phyloP scores from a whole-genome alignment of 2,797 vertebrate genomes.

The Prionace glauca region DNA sequence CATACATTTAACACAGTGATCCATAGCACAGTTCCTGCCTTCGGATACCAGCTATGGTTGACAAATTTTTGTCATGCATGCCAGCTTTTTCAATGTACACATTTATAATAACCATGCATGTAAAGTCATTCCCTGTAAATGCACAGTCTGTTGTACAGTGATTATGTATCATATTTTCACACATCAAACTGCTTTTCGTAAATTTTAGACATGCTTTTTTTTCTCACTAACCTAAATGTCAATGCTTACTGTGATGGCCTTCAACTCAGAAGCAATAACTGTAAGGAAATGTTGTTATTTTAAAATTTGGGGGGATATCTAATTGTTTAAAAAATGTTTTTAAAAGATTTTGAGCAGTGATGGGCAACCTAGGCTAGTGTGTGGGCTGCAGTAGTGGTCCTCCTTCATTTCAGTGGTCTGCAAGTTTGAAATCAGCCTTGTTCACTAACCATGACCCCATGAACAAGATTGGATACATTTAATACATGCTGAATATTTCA shows the following conservation, averaged over 20 bases:
- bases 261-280: no score
- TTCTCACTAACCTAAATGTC: not conserved
- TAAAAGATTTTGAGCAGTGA: no score
- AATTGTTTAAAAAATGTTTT: no score
- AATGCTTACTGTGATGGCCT: not conserved
- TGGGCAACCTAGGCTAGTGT: no score
- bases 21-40: not conserved
- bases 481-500: no score
- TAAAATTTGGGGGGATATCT: no score
- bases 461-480: no score
- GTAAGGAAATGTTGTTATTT: no score
- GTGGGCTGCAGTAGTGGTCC: no score
- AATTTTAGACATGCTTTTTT: not conserved
- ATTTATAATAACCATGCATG: not conserved
- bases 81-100: not conserved
- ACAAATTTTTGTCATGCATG: not conserved
- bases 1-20: not conserved
- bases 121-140: not conserved
- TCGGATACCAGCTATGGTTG: not conserved
- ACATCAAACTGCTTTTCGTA: not conserved
- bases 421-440: no score
- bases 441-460: no score
- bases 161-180: not conserved
- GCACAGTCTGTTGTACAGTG: not conserved
- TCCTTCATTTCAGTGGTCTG: no score